phyloP scores from a whole-genome alignment of 2,113 vertebrate genomes.

The Forbesichthys agassizii region DNA sequence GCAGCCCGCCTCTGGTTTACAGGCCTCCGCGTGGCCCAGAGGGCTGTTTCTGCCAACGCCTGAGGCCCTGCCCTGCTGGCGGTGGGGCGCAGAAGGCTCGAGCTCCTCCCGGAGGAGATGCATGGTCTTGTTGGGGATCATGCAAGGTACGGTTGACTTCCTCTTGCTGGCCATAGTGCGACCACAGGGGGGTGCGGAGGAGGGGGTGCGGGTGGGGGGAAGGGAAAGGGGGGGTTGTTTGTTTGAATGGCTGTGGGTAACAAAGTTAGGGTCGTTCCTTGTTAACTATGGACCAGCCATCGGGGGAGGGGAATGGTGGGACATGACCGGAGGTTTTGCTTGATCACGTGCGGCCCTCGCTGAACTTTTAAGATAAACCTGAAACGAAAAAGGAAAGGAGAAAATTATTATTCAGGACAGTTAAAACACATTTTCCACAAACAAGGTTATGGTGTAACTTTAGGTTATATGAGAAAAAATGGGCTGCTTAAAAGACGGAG shows the following conservation, averaged over 20 bases:
- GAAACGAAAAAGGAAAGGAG: constrained; percentile 25
- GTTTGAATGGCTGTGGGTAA: constrained; percentile 48
- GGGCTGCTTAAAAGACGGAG: not conserved
- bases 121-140: constrained; percentile 92
- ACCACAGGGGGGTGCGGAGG: constrained; percentile 29
- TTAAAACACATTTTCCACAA: not conserved
- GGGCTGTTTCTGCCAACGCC: constrained; percentile 47
- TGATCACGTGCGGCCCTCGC: constrained; percentile 33
- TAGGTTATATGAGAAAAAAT: not conserved
- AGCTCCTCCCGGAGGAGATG: constrained; percentile 75
- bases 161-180: constrained; percentile 94
- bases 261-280: constrained; percentile 42
- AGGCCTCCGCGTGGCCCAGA: constrained; percentile 45
- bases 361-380: constrained; percentile 46
- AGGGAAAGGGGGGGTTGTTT: constrained; percentile 2
- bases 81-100: constrained; percentile 63
- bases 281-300: constrained; percentile 70
- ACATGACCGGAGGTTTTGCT: constrained; percentile 53
- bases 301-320: constrained; percentile 51
- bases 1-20: constrained; percentile 55
- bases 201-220: not conserved
- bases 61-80: constrained; percentile 44
- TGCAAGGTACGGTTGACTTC: constrained; percentile 95
- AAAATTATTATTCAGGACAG: constrained; percentile 1
- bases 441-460: not conserved